Base-by-base conservation (phyloP, 1,140 invertebrate genomes). In the Bombus sylvicola region DNA sequence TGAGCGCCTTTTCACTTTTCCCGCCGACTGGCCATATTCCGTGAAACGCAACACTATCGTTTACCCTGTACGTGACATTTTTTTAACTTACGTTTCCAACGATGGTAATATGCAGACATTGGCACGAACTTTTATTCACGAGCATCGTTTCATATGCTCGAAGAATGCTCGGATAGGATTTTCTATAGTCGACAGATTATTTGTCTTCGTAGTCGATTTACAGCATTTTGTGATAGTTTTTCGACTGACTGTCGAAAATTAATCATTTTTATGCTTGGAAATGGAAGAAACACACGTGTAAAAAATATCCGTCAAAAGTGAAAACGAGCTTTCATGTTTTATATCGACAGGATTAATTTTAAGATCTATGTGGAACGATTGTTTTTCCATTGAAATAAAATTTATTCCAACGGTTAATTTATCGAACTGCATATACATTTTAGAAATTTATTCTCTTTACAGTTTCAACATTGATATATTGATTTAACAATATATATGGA, bases 1-100 rank as follows among this genome's bases (percentile, higher is more conserved):
- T 39, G 41, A 64, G 9, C 41, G 81, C 41, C 75, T 76, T 75
- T 83, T 72, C 81, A 83, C 59, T 83, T 83, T 83, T 76, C 81
- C 41, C 22, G 18, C 22, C 53, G 62, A 43, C 59, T 74, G 72
- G 18, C 18, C 81, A 68, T 31, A 43, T 43, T 66, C 9, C 31
- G 9, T 22, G 59, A 68, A 76, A 83, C 39, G 41, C 34, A 34
- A 39, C 53, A 15, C 41, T 31, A 53, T 76, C 57, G 53, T 41
- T 76, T 68, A 76, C 59, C 3, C n/a, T 59, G 72, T 62, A 39
- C 25, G 72, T 31, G 31, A 75, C 72, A 75, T 83, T 75, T 68
- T 83, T 83, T 75, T 37, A 39, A 47, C 15, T 15, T 3, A 18
- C 31, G 4, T 10, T n/a, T 28, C n/a, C 18, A 59, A 47, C 10